phyloP scores from a whole-genome alignment of 2,888 invertebrate genomes.

The Nephrotoma flavescens region DNA sequence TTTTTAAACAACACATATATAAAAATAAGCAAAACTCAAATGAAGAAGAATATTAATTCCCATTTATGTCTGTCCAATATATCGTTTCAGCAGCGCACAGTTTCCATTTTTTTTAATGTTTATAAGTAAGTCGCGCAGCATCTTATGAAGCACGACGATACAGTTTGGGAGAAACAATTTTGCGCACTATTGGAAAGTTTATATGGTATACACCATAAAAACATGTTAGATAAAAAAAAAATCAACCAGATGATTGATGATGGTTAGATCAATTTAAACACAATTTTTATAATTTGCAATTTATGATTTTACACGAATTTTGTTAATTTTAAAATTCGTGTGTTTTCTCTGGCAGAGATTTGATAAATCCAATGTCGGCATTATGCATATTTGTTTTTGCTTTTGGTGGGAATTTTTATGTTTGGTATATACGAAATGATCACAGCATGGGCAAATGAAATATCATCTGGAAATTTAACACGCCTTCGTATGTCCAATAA shows the following conservation, averaged over 20 bases:
- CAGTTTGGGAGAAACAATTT: background rate
- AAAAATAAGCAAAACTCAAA: background rate
- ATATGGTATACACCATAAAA: background rate
- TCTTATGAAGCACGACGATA: background rate
- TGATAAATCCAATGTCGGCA: background rate
- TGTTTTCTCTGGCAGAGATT: background rate
- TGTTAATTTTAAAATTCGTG: background rate
- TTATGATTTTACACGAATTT: background rate
- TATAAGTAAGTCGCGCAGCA: background rate
- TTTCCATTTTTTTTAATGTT: background rate
- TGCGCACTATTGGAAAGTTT: background rate
- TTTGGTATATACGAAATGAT: background rate
- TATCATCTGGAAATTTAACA: background rate
- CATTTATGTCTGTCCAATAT: background rate
- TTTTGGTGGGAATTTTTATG: background rate
- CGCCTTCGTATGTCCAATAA: background rate
- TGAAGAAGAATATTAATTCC: background rate
- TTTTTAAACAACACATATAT: background rate
- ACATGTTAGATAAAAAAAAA: background rate
- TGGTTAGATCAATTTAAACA: background rate
- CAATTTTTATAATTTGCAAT: background rate
- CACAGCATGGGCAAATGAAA: background rate
- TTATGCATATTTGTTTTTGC: too few species aligned
- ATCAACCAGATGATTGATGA: background rate
- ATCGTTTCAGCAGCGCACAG: background rate